Evolutionary conservation across 2,113 vertebrate species (phyloP), one percentile per base, ranked within the genome.

Genomic region (Tursiops truncatus): DNA sequence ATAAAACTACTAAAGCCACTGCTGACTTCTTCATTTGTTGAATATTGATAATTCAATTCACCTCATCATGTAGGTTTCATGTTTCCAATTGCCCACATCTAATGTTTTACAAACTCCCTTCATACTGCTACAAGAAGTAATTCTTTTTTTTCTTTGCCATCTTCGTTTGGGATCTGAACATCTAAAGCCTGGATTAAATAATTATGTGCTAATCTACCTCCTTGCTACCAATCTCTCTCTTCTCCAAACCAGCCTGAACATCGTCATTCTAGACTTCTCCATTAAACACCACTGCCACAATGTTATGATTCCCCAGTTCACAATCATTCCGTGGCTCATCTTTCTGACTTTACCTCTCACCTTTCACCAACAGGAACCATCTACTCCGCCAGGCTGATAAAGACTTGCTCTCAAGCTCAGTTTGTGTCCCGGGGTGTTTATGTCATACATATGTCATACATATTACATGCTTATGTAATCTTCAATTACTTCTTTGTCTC

Each of bases 401-500:
- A 21, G 38, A 63, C 26, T 89, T 87, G 33, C 21, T 87, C 33
- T 71, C 60, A 26, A 53, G 31, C 50, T 53, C 6, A 31, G 50
- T 44, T 11, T 33, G 33, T 76, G 33, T 81, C 63, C 44, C 20
- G 73, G 8, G 44, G 21, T 85, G 50, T 94, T 83, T 31, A 11
- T 8, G 18, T n/a, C 18, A 53, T 67, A 28, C 4, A 38, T 38
- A 38, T 38, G 38, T 38, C 38, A 38, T 38, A 38, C 38, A 38
- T 38, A 38, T 38, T 38, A 38, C 38, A 4, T 83, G 36, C 10
- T 77, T 85, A 33, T 23, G 13, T 44, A 56, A 31, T 11, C 12
- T 23, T 81, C 17, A 68, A 31, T 73, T 79, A 95, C 62, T 89
- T 81, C 76, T 86, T 93, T 74, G 25, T n/a, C 70, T 93, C 85